These are phyloP conservation scores for Pseudachorutes palmiensis DNA, from an alignment of 1,140 invertebrate species.

Conservation along the genomic window DNA sequence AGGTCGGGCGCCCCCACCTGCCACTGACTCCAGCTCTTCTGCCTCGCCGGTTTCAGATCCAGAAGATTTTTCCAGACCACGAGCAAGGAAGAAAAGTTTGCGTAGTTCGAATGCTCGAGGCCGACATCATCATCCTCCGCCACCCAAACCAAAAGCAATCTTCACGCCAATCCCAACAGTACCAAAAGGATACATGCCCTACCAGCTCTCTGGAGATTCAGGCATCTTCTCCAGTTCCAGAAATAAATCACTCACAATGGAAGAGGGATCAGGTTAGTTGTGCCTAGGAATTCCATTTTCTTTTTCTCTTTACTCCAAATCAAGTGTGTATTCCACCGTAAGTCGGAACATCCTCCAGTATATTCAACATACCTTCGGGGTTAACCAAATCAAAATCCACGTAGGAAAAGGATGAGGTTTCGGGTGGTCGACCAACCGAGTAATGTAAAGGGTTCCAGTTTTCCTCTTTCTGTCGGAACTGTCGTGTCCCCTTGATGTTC, in stretches of 20 bases:
- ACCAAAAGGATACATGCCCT: constrained; percentile 35
- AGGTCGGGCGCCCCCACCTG: constrained; percentile 31
- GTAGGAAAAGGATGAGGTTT: no score
- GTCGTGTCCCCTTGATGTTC: no score
- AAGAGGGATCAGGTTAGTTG: constrained; percentile 34
- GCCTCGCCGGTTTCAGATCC: constrained; percentile 36
- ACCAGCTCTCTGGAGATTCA: constrained; percentile 34
- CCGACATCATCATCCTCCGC: constrained; percentile 24
- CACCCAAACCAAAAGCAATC: constrained; percentile 35
- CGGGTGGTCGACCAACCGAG: no score
- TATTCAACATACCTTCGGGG: no score
- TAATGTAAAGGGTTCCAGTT: no score
- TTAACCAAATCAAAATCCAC: no score
- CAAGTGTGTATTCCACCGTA: no score
- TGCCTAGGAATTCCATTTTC: background rate
- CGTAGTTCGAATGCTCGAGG: constrained; percentile 30
- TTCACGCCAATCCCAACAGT: constrained; percentile 39
- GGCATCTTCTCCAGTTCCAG: constrained; percentile 32
- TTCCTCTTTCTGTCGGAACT: no score
- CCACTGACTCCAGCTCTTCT: constrained; percentile 35
- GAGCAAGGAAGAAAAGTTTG: constrained; percentile 33
- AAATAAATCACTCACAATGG: constrained; percentile 37
- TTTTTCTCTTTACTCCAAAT: constrained; percentile 1
- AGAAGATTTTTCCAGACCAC: constrained; percentile 32
- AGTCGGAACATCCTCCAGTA: no score